phyloP scores from a whole-genome alignment of 2,888 invertebrate genomes.

The Capitulum mitella region DNA sequence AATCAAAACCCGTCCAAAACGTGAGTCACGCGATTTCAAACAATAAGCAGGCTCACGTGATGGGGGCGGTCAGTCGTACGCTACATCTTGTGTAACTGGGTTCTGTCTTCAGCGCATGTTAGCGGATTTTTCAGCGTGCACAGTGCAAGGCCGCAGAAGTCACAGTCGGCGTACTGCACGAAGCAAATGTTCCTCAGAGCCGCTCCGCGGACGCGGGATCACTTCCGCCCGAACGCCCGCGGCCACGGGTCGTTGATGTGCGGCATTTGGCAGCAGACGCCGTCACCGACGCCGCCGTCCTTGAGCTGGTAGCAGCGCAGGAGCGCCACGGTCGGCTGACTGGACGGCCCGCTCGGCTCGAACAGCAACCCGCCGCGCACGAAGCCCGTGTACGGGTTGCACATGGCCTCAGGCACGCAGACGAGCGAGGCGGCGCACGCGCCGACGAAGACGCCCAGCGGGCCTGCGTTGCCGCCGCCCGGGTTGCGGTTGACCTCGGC shows the following conservation, averaged over 20 bases:
- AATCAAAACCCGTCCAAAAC: too few species aligned
- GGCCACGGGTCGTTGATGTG: conserved; percentile 1
- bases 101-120: too few species aligned
- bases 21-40: too few species aligned
- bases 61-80: too few species aligned
- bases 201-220: too few species aligned
- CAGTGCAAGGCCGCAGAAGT: too few species aligned
- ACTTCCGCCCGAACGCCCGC: too few species aligned
- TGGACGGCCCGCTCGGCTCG: neutral
- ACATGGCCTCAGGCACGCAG: neutral
- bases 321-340: neutral
- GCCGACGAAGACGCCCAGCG: neutral
- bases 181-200: too few species aligned
- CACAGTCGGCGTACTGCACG: too few species aligned
- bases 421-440: neutral
- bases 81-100: too few species aligned
- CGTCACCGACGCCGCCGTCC: neutral
- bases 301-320: neutral
- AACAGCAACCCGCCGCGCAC: neutral
- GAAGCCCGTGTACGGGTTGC: neutral
- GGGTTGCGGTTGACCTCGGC: neutral
- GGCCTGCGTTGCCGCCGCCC: neutral
- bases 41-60: too few species aligned
- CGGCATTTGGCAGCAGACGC: neutral
- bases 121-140: too few species aligned